A percentile compares a stretch with the other conserved stretches of the same genome.
Conservation (phyloP, 2,113 vertebrate species). For the Lasiurus borealis region DNA sequence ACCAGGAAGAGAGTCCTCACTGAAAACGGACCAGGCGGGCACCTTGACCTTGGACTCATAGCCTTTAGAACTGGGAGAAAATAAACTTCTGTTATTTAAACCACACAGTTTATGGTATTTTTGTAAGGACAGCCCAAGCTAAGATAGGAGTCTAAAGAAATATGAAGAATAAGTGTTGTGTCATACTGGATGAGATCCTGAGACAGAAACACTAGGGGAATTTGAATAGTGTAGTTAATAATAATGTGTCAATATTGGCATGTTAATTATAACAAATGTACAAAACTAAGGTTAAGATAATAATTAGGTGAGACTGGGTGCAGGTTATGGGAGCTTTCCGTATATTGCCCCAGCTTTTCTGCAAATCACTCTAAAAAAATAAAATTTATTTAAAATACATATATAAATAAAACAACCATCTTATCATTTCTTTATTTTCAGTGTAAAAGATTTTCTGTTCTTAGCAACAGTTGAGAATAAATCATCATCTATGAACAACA, state of each 20-base stretch:
- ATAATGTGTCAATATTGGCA: not conserved
- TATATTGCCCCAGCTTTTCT: not conserved
- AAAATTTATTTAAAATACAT: constrained; percentile 14
- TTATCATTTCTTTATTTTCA: not conserved
- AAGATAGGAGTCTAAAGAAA: not conserved
- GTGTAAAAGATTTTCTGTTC: constrained; percentile 7
- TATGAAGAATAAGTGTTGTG: not conserved
- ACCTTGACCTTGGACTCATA: not conserved
- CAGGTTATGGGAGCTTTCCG: not conserved
- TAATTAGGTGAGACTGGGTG: not conserved
- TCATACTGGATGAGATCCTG: not conserved
- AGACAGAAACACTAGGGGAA: constrained; percentile 29
- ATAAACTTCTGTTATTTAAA: not conserved
- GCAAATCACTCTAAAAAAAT: not conserved
- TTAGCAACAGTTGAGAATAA: constrained; percentile 15
- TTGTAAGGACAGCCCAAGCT: not conserved
- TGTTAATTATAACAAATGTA: not conserved
- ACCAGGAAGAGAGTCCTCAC: not conserved
- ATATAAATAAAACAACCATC: not conserved
- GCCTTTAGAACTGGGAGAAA: not conserved
- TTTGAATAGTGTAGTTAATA: not conserved
- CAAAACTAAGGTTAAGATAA: not conserved
- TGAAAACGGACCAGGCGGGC: not conserved
- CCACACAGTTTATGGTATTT: not conserved
- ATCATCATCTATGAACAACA: not conserved